Evolutionary conservation across 2,797 vertebrate species (phyloP).

Genomic region (Acanthiza pusilla): DNA sequence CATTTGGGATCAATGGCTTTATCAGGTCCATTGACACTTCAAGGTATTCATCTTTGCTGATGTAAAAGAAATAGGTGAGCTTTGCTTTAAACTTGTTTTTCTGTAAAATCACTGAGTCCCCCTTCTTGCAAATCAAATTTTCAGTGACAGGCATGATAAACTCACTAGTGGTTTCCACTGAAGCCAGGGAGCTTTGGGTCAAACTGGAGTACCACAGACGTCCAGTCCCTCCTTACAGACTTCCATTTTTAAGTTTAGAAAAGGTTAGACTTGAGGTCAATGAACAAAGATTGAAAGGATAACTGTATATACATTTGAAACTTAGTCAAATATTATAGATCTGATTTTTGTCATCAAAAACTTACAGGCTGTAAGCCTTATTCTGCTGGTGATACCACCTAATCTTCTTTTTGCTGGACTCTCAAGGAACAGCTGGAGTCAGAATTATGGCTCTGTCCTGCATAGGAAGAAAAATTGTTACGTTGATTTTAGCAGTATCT

Average conservation of each 20-base stretch:
- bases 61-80: neutral
- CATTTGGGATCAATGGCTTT: neutral
- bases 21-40: neutral
- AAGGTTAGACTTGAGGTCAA: neutral
- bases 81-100: neutral
- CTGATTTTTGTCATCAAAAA: neutral
- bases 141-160: neutral
- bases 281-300: neutral
- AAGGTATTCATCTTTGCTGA: neutral
- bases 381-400: neutral
- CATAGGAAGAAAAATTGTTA: neutral
- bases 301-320: neutral
- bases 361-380: neutral
- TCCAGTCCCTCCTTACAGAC: neutral
- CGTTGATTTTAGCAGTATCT: neutral
- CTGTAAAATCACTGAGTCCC: neutral
- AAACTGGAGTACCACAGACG: neutral
- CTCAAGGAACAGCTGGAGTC: neutral
- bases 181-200: neutral
- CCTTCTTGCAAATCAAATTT: neutral
- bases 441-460: neutral
- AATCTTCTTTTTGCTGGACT: neutral
- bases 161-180: neutral
- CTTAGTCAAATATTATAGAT: neutral
- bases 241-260: neutral